Evolutionary conservation across 2,797 vertebrate genomes (phyloP).

Genomic region (Eurystomus glaucurus): DNA sequence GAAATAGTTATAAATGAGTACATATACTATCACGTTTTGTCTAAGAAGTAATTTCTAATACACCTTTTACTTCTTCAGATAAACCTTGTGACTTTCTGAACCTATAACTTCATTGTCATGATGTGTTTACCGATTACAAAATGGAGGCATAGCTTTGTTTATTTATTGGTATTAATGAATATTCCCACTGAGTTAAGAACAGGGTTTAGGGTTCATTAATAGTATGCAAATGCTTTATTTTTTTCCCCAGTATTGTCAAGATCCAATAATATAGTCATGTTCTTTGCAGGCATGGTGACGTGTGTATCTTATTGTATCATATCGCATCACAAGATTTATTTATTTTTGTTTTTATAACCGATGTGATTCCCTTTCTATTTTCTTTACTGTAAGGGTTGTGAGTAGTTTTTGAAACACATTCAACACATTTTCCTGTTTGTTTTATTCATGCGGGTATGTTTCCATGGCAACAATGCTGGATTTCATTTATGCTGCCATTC

Average conservation of each 20-base stretch:
- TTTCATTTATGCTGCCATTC: background rate
- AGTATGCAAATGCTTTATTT: background rate
- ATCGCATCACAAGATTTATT: background rate
- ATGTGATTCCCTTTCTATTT: background rate
- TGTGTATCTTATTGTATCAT: background rate
- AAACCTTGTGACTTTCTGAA: background rate
- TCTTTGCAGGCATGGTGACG: background rate
- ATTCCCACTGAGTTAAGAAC: background rate
- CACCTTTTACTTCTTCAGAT: background rate
- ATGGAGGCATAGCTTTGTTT: background rate
- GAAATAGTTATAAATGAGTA: background rate
- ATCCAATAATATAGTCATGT: background rate
- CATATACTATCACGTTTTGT: background rate
- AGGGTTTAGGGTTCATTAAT: background rate
- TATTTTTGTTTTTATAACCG: background rate
- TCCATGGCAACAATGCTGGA: slow-evolving; percentile 28
- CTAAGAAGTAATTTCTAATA: background rate
- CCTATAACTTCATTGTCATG: background rate
- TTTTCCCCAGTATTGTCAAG: background rate
- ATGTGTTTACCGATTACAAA: background rate
- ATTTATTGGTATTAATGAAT: background rate
- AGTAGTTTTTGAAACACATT: slow-evolving; percentile 24
- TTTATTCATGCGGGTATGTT: slow-evolving; percentile 49
- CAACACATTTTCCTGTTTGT: slow-evolving; percentile 20
- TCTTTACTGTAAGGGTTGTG: background rate